Evolutionary conservation across 2,888 invertebrate species (phyloP), one percentile per base, ranked within the genome.

Genomic region (Xestia rhomboidea): DNA sequence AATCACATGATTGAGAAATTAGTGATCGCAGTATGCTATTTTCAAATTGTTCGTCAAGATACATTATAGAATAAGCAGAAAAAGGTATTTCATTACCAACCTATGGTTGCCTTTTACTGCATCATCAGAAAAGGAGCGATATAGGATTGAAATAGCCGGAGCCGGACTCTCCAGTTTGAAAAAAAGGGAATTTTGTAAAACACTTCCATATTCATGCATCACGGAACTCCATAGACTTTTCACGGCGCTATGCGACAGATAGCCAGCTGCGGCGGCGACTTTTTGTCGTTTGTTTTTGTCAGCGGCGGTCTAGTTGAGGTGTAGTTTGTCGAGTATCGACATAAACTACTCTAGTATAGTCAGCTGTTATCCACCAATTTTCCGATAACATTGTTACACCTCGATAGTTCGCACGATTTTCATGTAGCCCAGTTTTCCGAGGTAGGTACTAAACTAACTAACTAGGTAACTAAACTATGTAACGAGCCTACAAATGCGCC

Each of bases 201-300:
- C 27, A n/a, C 11, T 77, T 71, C 73, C 51, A 73, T 73, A 85
- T 77, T 85, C 73, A 73, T 66, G 44, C n/a, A 41, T 27, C n/a
- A 24, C 11, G 49, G 34, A 64, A 30, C 46, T 63, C 44, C 21
- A 83, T 46, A 34, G 38, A 60, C 57, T 75, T 57, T 72, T 62
- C 38, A 62, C 54, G n/a, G 67, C 73, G 62, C 41, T 64, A 77
- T 64, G 73, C 46, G 69, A 71, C 51, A n/a, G 54, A 85, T 84
- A 75, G 46, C 49, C 38, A 74, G 38, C 24, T n/a, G 24, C 30
- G 38, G 30, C 13, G 49, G 41, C 30, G 21, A 60, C 46, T 73
- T 81, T 78, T 81, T 68, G 18, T 34, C 24, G 21, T 7, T 70
- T 60, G 57, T 70, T 84, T 84, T 84, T 64, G 54, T 73, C 41